Evolutionary conservation across 30 jellyfish, hydroid and myxozoan genomes (phyloP).

Genomic region (Aurelia coerulea): DNA sequence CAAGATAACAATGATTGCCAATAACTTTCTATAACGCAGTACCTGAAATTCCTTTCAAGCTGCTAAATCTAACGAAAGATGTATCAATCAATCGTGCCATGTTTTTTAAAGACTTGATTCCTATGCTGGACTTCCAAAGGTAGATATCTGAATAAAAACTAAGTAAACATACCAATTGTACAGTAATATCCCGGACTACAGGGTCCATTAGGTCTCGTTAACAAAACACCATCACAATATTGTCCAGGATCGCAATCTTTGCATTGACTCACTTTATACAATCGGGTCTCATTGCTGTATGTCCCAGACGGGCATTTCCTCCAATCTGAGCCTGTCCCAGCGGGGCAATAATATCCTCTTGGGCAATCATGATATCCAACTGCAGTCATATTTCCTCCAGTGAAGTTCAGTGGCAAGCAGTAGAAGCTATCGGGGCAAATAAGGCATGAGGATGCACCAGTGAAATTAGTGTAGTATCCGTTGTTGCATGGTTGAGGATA

Average conservation of each 20-base stretch:
- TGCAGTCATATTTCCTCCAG: slow-evolving; percentile 34
- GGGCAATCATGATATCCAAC: slow-evolving; percentile 88
- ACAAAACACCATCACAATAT: slow-evolving; percentile 79
- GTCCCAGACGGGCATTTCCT: slow-evolving; percentile 96
- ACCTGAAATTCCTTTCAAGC: too few relatives aligned
- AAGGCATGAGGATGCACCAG: slow-evolving; percentile 87
- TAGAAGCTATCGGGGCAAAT: slow-evolving; percentile 86
- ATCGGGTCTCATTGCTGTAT: slow-evolving; percentile 87
- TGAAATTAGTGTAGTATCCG: slow-evolving; percentile 85
- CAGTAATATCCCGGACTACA: slow-evolving; percentile 94
- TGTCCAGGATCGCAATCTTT: slow-evolving; percentile 87
- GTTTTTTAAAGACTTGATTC: too few relatives aligned
- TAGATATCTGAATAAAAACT: too few relatives aligned
- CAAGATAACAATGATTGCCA: too few relatives aligned
- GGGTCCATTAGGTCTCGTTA: slow-evolving; percentile 71
- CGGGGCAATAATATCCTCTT: slow-evolving; percentile 91
- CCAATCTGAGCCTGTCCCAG: slow-evolving; percentile 82
- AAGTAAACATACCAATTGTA: slow-evolving; percentile 70
- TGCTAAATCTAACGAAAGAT: too few relatives aligned
- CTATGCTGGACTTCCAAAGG: too few relatives aligned
- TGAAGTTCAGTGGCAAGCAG: slow-evolving; percentile 87
- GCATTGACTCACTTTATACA: slow-evolving; percentile 75
- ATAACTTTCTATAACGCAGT: too few relatives aligned
- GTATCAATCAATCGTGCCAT: too few relatives aligned
- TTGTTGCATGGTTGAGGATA: slow-evolving; percentile 87